Evolutionary conservation across 2,888 invertebrate genomes (phyloP), one percentile per base, ranked within the genome.

Genomic region (Auanema sp.): DNA sequence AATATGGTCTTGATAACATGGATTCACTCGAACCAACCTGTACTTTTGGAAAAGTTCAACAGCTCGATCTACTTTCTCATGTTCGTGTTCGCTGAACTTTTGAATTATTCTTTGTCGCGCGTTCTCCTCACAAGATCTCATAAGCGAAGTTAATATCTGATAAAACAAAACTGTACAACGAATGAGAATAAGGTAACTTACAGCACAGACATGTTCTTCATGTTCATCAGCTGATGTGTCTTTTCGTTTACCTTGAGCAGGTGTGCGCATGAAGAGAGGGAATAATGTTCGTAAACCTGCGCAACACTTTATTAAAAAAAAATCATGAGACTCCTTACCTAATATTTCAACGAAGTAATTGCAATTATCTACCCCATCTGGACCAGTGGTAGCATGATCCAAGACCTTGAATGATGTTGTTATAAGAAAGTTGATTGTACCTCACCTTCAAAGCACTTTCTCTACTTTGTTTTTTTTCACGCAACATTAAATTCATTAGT

Each of bases 231-330:
- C 82, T 3, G 81, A 75, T 14, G 79, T 77, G 59, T 80, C 80
- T 69, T 90, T 89, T 83, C 90, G 90, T 42, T 69, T 75, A 66
- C 89, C 89, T 79, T 91, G 89, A 79, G 91, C 91, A 0, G 98
- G 98, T 0, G 97, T 97, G 86, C 96, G 94, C 97, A 99, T 97
- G 84, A 97, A 98, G 0, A 99, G 87, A 0, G 98, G 98, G 85
- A 98, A 99, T 66, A 99, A 91, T 5, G 95, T 95, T 52, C 97
- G 88, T 14, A 99, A 87, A 0, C 98, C 87, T 79, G 40, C 44
- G 59, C 42, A 51, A 23, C 25, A 25, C 18, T 16, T 1, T 18
- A 24, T 24, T 10, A 43, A 44, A 11, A 58, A 40, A 14, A 44
- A 33, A 16, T 43, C 12, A 64, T 14, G 2, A 54, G 40, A 49